Evolutionary conservation across 1,140 invertebrate genomes (phyloP).

Genomic region (Pseudomyrmex pallidus): DNA sequence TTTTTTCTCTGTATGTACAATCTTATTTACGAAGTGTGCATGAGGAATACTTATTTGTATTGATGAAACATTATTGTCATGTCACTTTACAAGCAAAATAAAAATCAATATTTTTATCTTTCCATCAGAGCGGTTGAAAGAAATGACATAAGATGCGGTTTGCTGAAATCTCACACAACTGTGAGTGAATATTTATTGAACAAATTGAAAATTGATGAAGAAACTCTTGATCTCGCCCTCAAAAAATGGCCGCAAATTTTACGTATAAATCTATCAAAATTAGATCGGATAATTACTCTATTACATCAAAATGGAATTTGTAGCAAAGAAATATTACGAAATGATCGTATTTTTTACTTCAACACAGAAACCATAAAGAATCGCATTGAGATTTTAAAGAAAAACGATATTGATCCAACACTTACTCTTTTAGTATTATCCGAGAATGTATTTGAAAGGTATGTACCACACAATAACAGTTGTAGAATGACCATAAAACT

Average conservation of each 20-base stretch:
- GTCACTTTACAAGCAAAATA: too few relatives aligned
- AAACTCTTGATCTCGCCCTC: neutral
- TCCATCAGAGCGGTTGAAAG: conserved; percentile 12
- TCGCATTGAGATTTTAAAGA: conserved; percentile 5
- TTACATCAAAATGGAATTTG: conserved; percentile 26
- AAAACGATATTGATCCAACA: neutral
- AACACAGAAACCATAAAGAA: conserved; percentile 6
- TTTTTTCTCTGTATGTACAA: conserved; percentile 1
- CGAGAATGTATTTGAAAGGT: conserved; percentile 5
- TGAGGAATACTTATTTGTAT: too few relatives aligned
- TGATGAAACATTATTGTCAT: too few relatives aligned
- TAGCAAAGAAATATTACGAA: conserved; percentile 19
- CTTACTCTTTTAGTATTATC: neutral
- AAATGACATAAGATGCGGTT: neutral
- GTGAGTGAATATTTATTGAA: conserved; percentile 26
- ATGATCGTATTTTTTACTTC: conserved; percentile 1
- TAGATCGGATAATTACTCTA: conserved; percentile 17
- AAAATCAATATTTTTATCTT: neutral
- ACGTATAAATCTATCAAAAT: neutral
- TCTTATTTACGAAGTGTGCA: neutral
- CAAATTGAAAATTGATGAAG: conserved; percentile 23
- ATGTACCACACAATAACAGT: neutral
- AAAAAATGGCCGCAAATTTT: conserved; percentile 18
- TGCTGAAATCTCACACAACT: conserved; percentile 1
- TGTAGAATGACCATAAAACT: neutral